Evolutionary conservation across 2,888 invertebrate species (phyloP).

Genomic region (Pasiphila rectangulata): DNA sequence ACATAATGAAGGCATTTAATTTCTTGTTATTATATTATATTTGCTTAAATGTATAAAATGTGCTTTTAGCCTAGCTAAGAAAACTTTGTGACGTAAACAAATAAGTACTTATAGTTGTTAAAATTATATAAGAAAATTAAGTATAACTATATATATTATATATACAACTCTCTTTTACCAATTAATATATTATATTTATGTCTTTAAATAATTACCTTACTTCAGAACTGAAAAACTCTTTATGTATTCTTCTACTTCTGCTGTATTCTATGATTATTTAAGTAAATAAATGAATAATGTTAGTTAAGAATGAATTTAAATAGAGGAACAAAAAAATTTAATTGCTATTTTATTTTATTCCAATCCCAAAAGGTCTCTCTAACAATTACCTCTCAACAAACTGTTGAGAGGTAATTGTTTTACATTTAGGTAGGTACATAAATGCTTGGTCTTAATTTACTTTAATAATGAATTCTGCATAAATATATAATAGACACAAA

Average conservation of each 20-base stretch:
- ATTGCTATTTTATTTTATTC: slow-evolving; percentile 1
- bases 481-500: no score
- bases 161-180: not conserved
- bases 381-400: no score
- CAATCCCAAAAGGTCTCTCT: not conserved
- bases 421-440: not conserved
- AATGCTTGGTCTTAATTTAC: no score
- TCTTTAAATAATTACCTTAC: no score
- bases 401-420: no score
- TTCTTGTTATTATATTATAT: slow-evolving; percentile 23
- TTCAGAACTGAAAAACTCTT: no score
- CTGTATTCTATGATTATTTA: slow-evolving; percentile 5
- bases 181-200: no score
- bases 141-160: not conserved
- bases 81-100: slow-evolving; percentile 36
- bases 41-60: slow-evolving; percentile 29
- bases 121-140: not conserved
- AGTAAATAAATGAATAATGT: slow-evolving; percentile 26
- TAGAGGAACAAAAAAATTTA: slow-evolving; percentile 1
- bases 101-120: slow-evolving; percentile 20
- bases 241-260: no score
- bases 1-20: slow-evolving; percentile 44
- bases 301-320: slow-evolving; percentile 27
- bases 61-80: slow-evolving; percentile 36
- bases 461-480: no score